Evolutionary conservation across 2,888 invertebrate species (phyloP).

Genomic region (Thereva unica): DNA sequence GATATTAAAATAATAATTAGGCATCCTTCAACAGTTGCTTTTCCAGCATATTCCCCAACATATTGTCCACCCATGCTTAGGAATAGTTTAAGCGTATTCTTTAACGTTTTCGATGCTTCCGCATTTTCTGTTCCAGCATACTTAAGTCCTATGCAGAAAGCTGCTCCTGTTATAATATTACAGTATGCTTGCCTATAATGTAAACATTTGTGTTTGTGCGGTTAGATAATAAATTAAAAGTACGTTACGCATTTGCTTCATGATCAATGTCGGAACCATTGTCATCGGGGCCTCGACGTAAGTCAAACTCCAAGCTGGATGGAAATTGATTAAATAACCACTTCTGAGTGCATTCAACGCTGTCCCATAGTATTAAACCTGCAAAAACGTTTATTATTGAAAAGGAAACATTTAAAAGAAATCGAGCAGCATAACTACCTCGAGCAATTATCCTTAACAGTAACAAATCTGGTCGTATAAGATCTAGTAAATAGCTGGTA

Average conservation of each 20-base stretch:
- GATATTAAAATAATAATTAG: conserved; percentile 81
- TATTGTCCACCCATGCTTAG: conserved; percentile 64
- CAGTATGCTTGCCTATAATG: conserved; percentile 87
- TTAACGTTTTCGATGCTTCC: conserved; percentile 76
- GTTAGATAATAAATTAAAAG: conserved; percentile 27
- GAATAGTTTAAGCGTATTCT: conserved; percentile 53
- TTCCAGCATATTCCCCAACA: conserved; percentile 85
- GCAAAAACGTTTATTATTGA: conserved; percentile 10
- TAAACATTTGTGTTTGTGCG: conserved; percentile 17
- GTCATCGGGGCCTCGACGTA: conserved; percentile 73
- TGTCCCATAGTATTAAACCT: conserved; percentile 87
- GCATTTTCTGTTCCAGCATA: conserved; percentile 90
- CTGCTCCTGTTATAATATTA: conserved; percentile 93
- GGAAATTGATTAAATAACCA: conserved; percentile 89
- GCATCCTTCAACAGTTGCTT: conserved; percentile 87
- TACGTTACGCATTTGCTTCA: conserved; percentile 86
- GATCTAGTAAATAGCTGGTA: conserved; percentile 88
- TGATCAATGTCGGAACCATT: conserved; percentile 74
- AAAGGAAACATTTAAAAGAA: neutral
- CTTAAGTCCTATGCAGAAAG: conserved; percentile 89
- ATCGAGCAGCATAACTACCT: conserved; percentile 59
- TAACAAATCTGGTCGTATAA: conserved; percentile 88
- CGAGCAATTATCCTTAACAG: conserved; percentile 79
- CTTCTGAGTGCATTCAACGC: conserved; percentile 75
- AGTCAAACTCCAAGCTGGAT: conserved; percentile 72